Evolutionary conservation across 2,113 vertebrate genomes (phyloP), one percentile per base, ranked within the genome.

Genomic region (Gyps fulvus): DNA sequence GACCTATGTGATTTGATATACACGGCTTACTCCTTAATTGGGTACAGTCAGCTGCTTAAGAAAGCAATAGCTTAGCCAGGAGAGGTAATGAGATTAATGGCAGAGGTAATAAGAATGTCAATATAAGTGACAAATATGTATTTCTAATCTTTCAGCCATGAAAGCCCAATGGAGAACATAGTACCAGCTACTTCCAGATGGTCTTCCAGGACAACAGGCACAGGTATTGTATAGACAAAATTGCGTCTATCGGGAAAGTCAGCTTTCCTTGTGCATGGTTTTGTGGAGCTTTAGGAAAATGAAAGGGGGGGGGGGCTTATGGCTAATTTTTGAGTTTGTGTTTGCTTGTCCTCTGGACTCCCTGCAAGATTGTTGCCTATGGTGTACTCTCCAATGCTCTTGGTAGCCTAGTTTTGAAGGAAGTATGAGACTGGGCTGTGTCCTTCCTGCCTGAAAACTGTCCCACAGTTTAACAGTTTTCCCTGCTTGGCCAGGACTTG

Each of bases 61-160:
- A 89, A 93, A 95, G 95, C 63, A 74, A 43, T 81, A 58, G 22
- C 57, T 95, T 89, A 81, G 67, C 72, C 63, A 89, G 69, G 50
- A 96, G 70, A 89, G 43, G 87, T 89, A 93, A 94, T 74, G 47
- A 92, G 86, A 94, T 94, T 94, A 95, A 95, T 90, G 90, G 65
- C 57, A 83, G 76, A 92, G 77, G 76, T 92, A 93, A 67, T 73
- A 90, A 63, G 72, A 89, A 79, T 89, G 69, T 84, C 57, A 89
- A 71, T 92, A 74, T 67, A 71, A 93, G 61, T 91, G 76, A 87
- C 86, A 93, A 96, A 92, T 74, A 87, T 1, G 26, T 82, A 40
- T 83, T 87, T 96, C 58, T 92, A 54, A 77, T 74, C 59, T 80
- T 92, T 59, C 76, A 63, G 23, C 43, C 47, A 14, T 61, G 67